These are phyloP conservation scores for Chitala chitala DNA, from an alignment of 2,113 vertebrate species.

Conservation along the genomic window DNA sequence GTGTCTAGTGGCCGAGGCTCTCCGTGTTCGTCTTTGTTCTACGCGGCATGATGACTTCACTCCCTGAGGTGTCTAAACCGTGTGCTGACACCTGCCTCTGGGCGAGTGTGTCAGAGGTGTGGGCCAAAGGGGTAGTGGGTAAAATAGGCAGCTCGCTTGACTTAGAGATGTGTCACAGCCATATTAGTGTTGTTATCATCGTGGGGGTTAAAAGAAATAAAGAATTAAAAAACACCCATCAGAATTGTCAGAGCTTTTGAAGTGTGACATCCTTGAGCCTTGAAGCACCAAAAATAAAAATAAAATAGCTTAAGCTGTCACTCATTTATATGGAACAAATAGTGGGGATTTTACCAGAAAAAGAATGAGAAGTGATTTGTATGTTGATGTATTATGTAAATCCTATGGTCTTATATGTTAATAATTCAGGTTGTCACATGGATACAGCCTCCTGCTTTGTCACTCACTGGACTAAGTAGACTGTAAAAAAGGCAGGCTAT, in stretches of 20 bases:
- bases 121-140: conserved; percentile 6
- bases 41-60: background rate
- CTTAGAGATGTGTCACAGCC: conserved; percentile 11
- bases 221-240: conserved; percentile 54
- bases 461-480: background rate
- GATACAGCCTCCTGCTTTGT: background rate
- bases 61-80: background rate
- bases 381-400: background rate
- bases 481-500: background rate
- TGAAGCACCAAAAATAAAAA: background rate
- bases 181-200: conserved; percentile 53
- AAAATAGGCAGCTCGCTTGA: conserved; percentile 29
- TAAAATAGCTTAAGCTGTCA: background rate
- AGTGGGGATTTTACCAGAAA: background rate
- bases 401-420: background rate
- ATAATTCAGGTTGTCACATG: background rate
- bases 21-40: background rate
- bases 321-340: background rate
- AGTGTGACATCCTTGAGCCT: conserved; percentile 31
- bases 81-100: background rate
- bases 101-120: background rate
- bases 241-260: conserved; percentile 55
- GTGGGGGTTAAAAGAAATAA: conserved; percentile 63
- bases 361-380: no score
- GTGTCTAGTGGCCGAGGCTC: background rate